Evolutionary conservation across 2,797 vertebrate genomes (phyloP).

Genomic region (Melanotaenia pygmaea): DNA sequence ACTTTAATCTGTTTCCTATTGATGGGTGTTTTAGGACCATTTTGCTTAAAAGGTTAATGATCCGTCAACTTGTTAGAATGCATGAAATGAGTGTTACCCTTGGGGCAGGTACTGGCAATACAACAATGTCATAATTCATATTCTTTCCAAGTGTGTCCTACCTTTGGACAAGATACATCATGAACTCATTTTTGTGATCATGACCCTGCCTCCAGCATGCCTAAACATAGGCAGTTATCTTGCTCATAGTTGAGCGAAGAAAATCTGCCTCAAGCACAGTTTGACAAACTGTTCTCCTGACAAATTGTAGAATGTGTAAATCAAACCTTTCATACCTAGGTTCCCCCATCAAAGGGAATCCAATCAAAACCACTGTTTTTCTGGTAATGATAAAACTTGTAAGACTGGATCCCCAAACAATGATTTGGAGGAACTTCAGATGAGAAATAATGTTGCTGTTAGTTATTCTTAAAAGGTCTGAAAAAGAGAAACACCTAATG

Average conservation of each 20-base stretch:
- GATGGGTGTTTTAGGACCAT: background rate
- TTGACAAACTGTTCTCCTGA: background rate
- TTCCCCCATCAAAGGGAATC: background rate
- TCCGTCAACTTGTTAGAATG: background rate
- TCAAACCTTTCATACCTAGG: background rate
- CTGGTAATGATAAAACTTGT: too few relatives aligned
- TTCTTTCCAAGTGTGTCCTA: conserved; percentile 16
- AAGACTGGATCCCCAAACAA: background rate
- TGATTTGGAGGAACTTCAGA: background rate
- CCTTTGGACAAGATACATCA: conserved; percentile 41
- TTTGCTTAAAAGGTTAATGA: background rate
- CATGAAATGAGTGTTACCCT: background rate
- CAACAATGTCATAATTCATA: background rate
- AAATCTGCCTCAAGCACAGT: background rate
- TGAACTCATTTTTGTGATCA: conserved; percentile 21
- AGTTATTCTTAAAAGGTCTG: background rate
- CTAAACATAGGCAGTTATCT: conserved; percentile 34
- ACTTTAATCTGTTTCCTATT: background rate
- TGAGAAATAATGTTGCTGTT: background rate
- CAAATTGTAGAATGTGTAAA: background rate
- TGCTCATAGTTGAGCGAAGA: background rate
- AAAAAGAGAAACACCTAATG: background rate
- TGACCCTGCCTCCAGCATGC: conserved; percentile 35
- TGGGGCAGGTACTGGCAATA: background rate
- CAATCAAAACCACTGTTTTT: background rate